Conservation (phyloP, 2,113 vertebrate genomes). For the Aptenodytes forsteri region DNA sequence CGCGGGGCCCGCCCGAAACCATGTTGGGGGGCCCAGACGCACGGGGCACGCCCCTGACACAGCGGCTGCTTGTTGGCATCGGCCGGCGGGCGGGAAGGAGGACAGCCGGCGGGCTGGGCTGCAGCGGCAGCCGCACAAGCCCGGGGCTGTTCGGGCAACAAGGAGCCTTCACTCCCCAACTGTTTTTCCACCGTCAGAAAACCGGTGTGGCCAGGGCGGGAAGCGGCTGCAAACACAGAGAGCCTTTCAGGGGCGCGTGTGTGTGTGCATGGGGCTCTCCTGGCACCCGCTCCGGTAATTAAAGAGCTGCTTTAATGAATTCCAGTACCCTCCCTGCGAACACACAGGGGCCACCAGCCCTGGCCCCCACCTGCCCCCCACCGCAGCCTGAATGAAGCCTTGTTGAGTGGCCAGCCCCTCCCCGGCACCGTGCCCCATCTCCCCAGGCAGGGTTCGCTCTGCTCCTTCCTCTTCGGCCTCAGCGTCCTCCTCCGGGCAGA, state of each 20-base stretch:
- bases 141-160: constrained; percentile 7
- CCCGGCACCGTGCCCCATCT: neutral
- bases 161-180: neutral
- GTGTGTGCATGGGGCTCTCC: neutral
- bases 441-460: neutral
- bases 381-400: constrained; percentile 42
- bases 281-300: neutral
- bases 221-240: neutral
- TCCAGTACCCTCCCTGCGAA: constrained; percentile 20
- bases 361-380: neutral
- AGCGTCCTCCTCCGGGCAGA: neutral
- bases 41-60: accelerated
- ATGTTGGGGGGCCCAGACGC: too few relatives aligned
- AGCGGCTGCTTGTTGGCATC: neutral
- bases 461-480: neutral
- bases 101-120: neutral
- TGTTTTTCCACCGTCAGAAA: constrained; percentile 56
- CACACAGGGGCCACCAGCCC: neutral
- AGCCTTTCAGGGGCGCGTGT: neutral
- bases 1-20: neutral
- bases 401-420: neutral
- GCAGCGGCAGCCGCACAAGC: neutral
- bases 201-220: neutral
- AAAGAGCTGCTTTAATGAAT: constrained; percentile 17
- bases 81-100: neutral